phyloP scores from a whole-genome alignment of 1,140 invertebrate species.

The Elymnias hypermnestra region DNA sequence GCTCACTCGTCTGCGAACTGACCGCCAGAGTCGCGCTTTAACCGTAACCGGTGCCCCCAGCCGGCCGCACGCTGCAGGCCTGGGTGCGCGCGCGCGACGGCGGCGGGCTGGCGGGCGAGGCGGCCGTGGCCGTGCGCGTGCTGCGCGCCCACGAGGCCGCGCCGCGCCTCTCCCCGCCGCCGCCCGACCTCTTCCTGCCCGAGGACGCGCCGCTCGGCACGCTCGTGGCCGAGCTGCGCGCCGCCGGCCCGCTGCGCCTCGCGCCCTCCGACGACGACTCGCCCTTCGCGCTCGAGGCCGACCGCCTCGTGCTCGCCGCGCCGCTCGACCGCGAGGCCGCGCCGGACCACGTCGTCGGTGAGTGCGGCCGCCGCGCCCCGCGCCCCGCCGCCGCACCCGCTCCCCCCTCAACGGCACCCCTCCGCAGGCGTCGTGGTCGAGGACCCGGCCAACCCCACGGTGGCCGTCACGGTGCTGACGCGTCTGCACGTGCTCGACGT shows the following conservation, averaged over 20 bases:
- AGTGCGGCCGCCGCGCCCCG: no score
- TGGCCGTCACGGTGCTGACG: constrained; percentile 85
- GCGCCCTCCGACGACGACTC: constrained; percentile 77
- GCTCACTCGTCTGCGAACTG: no score
- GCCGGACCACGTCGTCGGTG: constrained; percentile 83
- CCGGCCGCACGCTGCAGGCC: constrained; percentile 89
- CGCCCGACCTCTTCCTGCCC: constrained; percentile 86
- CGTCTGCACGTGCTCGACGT: constrained; percentile 90
- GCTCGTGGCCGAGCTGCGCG: constrained; percentile 69
- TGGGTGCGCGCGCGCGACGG: constrained; percentile 91
- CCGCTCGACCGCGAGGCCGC: constrained; percentile 87
- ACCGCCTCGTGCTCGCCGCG: constrained; percentile 83
- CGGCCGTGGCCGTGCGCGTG: constrained; percentile 86
- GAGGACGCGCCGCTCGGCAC: constrained; percentile 80
- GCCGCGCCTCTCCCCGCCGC: constrained; percentile 83
- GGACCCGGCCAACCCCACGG: constrained; percentile 84
- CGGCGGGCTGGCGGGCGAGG: constrained; percentile 82
- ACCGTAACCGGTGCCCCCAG: constrained; percentile 78
- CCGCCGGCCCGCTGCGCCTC: constrained; percentile 71
- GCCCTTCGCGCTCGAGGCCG: constrained; percentile 84
- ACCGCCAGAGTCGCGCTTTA: no score
- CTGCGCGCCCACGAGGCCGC: constrained; percentile 82
- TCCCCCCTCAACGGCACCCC: not conserved
- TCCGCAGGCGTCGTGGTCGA: constrained; percentile 82
- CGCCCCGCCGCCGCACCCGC: no score